phyloP scores from a whole-genome alignment of 92 coral and sea anemone species.

The Heteractis magnifica region DNA sequence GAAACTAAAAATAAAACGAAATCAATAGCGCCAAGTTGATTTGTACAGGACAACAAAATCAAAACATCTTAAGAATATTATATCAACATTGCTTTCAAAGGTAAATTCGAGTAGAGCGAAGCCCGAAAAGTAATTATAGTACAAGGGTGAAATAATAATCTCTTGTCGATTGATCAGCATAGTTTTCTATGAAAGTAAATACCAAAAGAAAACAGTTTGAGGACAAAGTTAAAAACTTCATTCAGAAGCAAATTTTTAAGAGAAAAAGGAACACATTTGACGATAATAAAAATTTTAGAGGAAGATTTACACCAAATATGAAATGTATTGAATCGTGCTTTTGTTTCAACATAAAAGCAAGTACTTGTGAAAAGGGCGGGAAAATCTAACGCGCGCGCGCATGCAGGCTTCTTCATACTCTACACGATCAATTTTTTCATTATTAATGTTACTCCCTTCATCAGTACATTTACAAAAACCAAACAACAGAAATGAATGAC shows the following conservation, averaged over 20 bases:
- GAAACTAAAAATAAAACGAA: neutral
- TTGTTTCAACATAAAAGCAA: neutral
- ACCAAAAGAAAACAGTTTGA: neutral
- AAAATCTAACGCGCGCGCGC: neutral
- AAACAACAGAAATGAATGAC: no score
- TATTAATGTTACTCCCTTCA: no score
- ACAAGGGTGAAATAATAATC: neutral
- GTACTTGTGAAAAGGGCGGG: neutral
- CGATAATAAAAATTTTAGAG: neutral
- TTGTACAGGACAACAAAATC: neutral
- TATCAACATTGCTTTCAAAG: neutral
- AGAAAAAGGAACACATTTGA: constrained; percentile 1
- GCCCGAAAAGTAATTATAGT: neutral
- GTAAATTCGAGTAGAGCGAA: neutral
- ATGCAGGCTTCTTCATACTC: neutral
- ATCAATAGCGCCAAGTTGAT: neutral
- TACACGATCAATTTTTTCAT: neutral
- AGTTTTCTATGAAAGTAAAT: no score
- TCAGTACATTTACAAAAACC: no score
- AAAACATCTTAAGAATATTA: neutral
- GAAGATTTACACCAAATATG: neutral
- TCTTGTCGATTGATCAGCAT: neutral
- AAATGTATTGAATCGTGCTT: neutral
- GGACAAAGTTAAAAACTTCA: neutral
- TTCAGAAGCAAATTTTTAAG: neutral